Evolutionary conservation across 2,888 invertebrate genomes (phyloP), one percentile per base, ranked within the genome.

Genomic region (Brassicogethes aeneus): DNA sequence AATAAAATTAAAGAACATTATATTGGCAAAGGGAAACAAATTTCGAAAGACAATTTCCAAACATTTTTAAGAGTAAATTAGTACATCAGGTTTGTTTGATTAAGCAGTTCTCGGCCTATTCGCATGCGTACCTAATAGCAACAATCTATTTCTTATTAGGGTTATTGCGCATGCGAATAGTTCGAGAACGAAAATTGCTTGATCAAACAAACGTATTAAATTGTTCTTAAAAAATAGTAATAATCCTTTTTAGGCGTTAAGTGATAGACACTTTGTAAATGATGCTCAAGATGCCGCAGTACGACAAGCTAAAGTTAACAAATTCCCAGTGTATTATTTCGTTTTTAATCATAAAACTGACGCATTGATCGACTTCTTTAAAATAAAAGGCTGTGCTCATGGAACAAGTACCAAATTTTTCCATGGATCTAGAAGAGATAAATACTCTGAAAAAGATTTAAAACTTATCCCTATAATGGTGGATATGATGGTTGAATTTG

Each of bases 321-420:
- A 69, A 10, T 72, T 73, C 46, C 78, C 80, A 0, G 72, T 77
- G 1, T 78, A 75, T 63, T 66, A 75, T 38, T 81, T 79, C 57
- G 69, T 74, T 5, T 82, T 75, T 56, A 64, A 71, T 2, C 76
- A 71, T 15, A 43, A 17, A 36, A 23, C 5, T 23, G 23, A 23
- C 5, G 5, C 23, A 7, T 23, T 23, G 23, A 23, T n/a, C n/a
- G n/a, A n/a, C n/a, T n/a, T n/a, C n/a, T n/a, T n/a, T n/a, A n/a
- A n/a, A n/a, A 7, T 23, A 23, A 23, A 23, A 23, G 5, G 10
- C 10, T 23, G 23, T 23, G 5, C 10, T 23, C 23, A 23, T 10
- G 23, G 23, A 10, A 23, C 23, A 23, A 5, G 23, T 5, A 23
- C 5, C 23, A 23, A 10, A 23, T 23, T 7, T 23, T 23, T 7